Conservation (phyloP, 2,797 vertebrate genomes). For the Discoglossus pictus region DNA sequence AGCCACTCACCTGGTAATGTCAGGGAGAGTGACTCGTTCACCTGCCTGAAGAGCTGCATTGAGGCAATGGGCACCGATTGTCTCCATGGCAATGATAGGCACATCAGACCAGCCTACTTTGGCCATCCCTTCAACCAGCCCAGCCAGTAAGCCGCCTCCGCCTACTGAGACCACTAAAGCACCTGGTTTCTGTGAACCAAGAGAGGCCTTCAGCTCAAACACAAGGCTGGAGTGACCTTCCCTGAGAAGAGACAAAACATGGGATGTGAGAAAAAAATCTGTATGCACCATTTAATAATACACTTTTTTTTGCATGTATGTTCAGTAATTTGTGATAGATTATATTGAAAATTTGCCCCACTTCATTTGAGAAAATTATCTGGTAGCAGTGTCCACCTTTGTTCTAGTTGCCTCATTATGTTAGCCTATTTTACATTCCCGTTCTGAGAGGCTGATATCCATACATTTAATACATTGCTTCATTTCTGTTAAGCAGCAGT, state of each 20-base stretch:
- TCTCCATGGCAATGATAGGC: conserved; percentile 86
- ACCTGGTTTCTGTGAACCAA: conserved; percentile 74
- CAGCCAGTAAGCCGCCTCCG: conserved; percentile 85
- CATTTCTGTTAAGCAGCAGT: no score
- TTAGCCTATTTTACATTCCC: no score
- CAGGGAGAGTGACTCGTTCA: conserved; percentile 75
- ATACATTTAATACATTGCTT: no score
- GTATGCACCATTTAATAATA: no score
- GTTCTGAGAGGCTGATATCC: no score
- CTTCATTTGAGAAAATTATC: no score
- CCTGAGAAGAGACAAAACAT: conserved; percentile 64
- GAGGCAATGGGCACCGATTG: conserved; percentile 82
- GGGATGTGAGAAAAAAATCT: background rate
- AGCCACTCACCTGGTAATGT: conserved; percentile 88
- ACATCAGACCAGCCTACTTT: conserved; percentile 81
- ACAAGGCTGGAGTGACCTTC: conserved; percentile 84
- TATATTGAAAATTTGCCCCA: no score
- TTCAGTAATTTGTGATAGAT: no score
- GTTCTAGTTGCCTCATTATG: no score
- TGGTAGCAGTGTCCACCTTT: no score
- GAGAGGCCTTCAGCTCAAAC: conserved; percentile 74
- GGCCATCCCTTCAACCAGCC: conserved; percentile 78
- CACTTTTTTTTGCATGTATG: no score
- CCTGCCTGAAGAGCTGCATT: conserved; percentile 77
- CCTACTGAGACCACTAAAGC: conserved; percentile 85